Evolutionary conservation across 2,888 invertebrate genomes (phyloP), one percentile per base, ranked within the genome.

Genomic region (Omphaloscelis lunosa): DNA sequence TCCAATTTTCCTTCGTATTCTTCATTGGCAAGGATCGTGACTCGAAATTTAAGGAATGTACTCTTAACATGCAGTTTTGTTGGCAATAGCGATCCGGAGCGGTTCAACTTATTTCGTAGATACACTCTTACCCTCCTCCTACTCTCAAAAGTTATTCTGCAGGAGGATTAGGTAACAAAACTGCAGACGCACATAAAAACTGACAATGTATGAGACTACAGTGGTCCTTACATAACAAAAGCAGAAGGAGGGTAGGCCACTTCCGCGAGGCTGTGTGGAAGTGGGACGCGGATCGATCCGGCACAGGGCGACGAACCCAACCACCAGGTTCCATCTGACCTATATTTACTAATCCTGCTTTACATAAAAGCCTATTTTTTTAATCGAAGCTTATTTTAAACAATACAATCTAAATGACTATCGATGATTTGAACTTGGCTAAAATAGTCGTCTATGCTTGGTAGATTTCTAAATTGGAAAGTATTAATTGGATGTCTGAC

Each of bases 221-320:
- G 41, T 34, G 73, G 79, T 51, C 74, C 81, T 90, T 88, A 85
- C 78, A 79, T 86, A 90, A 89, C 67, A 59, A 71, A 66, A 27
- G 67, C 79, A 72, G 70, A 75, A 80, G 70, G 79, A 77, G 82
- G 78, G 71, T 73, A 85, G 82, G 73, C 81, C 74, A 77, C 86
- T 85, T 85, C 86, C 83, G 86, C 88, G 84, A 89, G 90, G 90
- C 86, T 89, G 83, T 77, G 63, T 75, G 83, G 86, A 94, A 92
- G 89, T 93, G 90, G 94, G 93, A 89, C 95, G 85, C 85, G 91
- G 91, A 93, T 95, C 93, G 93, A 94, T 93, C 84, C 88, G 82
- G 82, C 83, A 59, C 76, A 82, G 90, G 90, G 85, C 92, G 86
- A 88, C 88, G 89, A 90, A 90, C 92, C 82, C 82, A 23, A 71